Percentiles rank a stretch among this genome's conserved stretches.
phyloP scores from a whole-genome alignment of 2,113 vertebrate genomes.

The Pitta sordida region DNA sequence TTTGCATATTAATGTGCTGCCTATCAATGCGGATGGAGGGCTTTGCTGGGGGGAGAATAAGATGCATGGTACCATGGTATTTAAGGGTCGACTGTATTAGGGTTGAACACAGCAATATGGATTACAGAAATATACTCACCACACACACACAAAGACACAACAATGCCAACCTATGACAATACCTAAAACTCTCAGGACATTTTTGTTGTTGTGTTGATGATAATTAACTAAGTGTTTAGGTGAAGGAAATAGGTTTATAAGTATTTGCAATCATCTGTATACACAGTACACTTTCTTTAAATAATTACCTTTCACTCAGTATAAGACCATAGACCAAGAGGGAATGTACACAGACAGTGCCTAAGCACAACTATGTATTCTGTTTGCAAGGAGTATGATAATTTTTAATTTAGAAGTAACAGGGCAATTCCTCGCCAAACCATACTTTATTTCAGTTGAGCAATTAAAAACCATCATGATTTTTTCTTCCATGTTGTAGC shows the following conservation, averaged over 20 bases:
- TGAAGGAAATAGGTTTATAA: background rate
- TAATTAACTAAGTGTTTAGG: background rate
- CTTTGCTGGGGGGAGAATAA: no score
- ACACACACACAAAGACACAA: no score
- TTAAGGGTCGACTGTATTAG: no score
- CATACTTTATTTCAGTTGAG: background rate
- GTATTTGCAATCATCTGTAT: background rate
- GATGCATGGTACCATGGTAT: no score
- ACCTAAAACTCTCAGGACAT: background rate
- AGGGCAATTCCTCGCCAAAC: background rate
- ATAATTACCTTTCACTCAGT: background rate
- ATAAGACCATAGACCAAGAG: background rate
- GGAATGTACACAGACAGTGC: background rate
- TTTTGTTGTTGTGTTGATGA: background rate
- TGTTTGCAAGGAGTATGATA: background rate
- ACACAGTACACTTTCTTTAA: background rate
- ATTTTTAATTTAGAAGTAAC: background rate
- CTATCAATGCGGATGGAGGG: no score
- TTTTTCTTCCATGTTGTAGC: background rate
- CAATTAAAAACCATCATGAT: rapidly evolving
- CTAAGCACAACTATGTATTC: background rate
- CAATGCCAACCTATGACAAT: background rate
- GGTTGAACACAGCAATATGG: no score
- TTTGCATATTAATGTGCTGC: no score
- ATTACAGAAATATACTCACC: no score